These are phyloP conservation scores for Orchestes rusci DNA, from an alignment of 2,888 invertebrate species.

Conservation along the genomic window DNA sequence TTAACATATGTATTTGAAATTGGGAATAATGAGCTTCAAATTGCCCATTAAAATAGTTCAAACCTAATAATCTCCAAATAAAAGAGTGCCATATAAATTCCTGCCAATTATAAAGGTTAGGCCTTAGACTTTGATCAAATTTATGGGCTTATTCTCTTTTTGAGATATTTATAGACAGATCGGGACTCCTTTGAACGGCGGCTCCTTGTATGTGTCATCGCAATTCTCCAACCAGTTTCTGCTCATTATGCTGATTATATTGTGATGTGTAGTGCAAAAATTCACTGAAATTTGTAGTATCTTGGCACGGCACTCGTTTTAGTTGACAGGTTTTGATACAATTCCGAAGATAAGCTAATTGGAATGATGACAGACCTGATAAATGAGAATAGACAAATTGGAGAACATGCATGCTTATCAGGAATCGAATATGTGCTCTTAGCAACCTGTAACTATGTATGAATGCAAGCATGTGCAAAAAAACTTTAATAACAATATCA, in stretches of 20 bases:
- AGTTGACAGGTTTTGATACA: no score
- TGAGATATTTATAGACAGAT: constrained; percentile 19
- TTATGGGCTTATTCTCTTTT: constrained; percentile 16
- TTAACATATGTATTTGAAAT: constrained; percentile 5
- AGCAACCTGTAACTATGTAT: no score
- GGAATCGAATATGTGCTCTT: no score
- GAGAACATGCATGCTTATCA: no score
- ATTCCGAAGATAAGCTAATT: no score
- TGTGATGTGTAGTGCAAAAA: no score
- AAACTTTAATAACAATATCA: no score
- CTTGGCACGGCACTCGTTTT: no score
- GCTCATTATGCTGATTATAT: not conserved
- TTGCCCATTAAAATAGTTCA: constrained; percentile 18
- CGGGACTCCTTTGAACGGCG: constrained; percentile 13
- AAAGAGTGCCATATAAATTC: constrained; percentile 12
- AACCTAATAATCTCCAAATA: constrained; percentile 9
- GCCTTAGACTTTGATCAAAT: constrained; percentile 11
- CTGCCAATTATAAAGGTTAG: constrained; percentile 11
- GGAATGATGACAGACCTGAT: no score
- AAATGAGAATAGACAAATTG: no score
- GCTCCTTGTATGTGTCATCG: constrained; percentile 6
- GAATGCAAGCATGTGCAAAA: no score
- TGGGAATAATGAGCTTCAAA: constrained; percentile 10
- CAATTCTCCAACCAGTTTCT: not conserved
- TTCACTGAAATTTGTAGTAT: no score